Evolutionary conservation across 2,797 vertebrate genomes (phyloP).

Genomic region (Vespertilio murinus): DNA sequence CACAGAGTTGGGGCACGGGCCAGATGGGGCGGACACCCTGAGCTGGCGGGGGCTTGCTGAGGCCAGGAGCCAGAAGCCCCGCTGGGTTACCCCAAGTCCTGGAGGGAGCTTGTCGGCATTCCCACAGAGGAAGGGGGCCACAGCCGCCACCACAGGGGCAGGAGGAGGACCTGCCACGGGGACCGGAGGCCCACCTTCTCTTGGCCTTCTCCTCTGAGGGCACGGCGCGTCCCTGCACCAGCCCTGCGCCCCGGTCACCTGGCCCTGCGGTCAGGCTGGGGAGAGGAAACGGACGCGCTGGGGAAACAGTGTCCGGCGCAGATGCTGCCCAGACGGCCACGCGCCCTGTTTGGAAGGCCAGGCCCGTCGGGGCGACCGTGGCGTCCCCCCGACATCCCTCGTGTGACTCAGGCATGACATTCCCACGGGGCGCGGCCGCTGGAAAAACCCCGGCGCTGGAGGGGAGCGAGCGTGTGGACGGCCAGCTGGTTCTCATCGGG

Average conservation of each 20-base stretch:
- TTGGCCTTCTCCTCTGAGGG: accelerated
- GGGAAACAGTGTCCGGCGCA: background rate
- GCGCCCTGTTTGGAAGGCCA: background rate
- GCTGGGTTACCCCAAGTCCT: background rate
- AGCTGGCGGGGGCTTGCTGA: background rate
- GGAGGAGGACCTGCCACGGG: background rate
- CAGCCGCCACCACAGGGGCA: background rate
- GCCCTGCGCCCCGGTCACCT: background rate
- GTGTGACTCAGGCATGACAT: background rate
- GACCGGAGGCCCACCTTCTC: background rate
- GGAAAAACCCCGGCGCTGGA: background rate
- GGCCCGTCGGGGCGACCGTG: accelerated
- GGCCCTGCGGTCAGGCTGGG: accelerated
- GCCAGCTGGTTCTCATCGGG: background rate
- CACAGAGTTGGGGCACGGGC: accelerated
- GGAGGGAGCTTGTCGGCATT: background rate
- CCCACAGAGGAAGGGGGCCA: too few relatives aligned
- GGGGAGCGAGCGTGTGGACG: accelerated
- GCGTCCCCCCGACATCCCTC: accelerated
- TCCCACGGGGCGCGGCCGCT: background rate
- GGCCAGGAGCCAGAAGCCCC: background rate
- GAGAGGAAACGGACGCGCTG: accelerated
- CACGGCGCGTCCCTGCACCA: accelerated
- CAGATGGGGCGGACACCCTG: accelerated
- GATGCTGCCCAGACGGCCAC: background rate